Percentiles rank a stretch among this genome's conserved stretches.
Conservation (phyloP, 1,140 invertebrate genomes). For the Caligus rogercresseyi region DNA sequence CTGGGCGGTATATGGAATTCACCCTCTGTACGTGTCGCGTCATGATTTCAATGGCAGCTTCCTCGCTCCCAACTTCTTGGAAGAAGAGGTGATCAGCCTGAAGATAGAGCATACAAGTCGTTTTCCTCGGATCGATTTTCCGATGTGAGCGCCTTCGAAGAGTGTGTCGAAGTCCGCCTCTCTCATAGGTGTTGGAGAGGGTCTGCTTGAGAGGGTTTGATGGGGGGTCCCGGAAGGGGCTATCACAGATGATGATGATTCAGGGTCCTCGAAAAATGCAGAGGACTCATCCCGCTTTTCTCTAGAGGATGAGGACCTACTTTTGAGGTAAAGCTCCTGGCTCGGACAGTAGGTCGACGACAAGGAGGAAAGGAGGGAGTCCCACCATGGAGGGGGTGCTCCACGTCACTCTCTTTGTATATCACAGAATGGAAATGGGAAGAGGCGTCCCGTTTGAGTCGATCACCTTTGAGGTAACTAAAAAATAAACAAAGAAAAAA, state of each 20-base stretch:
- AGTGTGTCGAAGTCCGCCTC: background rate
- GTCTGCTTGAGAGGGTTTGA: slow-evolving; percentile 1
- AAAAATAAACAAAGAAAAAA: background rate
- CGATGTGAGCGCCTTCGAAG: slow-evolving; percentile 20
- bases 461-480: background rate
- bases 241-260: background rate
- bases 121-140: slow-evolving; percentile 47
- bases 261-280: background rate
- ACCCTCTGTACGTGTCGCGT: slow-evolving; percentile 81
- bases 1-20: slow-evolving; percentile 73
- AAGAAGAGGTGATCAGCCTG: slow-evolving; percentile 89
- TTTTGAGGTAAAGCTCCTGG: background rate
- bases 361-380: background rate
- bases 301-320: background rate
- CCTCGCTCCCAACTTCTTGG: slow-evolving; percentile 72
- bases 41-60: slow-evolving; percentile 86
- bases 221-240: background rate
- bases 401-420: slow-evolving; percentile 59
- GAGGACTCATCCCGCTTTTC: background rate
- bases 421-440: slow-evolving; percentile 53
- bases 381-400: slow-evolving; percentile 33
- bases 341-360: background rate
- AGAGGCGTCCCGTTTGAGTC: background rate
- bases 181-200: slow-evolving; percentile 3
- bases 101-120: slow-evolving; percentile 68